These are phyloP conservation scores for Actinia equina DNA, from an alignment of 64 coral and sea anemone species.

Conservation along the genomic window DNA sequence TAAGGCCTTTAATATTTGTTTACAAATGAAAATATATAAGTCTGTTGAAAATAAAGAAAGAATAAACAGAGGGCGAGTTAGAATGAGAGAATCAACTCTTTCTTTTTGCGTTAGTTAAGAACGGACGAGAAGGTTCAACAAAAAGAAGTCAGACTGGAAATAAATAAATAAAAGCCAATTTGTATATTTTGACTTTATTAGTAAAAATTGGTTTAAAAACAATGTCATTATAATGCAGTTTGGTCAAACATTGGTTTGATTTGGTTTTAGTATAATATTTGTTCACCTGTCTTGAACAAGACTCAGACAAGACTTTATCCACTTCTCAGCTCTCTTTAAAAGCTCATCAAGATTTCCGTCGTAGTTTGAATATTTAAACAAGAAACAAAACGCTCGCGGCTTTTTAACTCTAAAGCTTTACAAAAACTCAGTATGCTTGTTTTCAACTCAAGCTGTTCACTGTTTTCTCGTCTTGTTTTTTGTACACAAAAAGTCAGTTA, in stretches of 20 bases:
- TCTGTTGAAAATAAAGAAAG: too few relatives aligned
- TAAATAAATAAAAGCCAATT: too few relatives aligned
- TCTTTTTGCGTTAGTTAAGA: too few relatives aligned
- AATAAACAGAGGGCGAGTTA: too few relatives aligned
- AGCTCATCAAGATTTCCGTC: neutral
- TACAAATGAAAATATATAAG: too few relatives aligned
- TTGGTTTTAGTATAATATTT: neutral
- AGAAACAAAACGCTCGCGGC: neutral
- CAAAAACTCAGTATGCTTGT: neutral
- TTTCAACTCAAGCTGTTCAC: neutral
- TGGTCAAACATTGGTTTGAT: too few relatives aligned
- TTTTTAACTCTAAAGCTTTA: neutral
- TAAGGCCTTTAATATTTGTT: too few relatives aligned
- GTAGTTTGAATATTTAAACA: neutral
- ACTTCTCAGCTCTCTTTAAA: neutral
- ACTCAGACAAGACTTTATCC: neutral
- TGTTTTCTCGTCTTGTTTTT: too few relatives aligned
- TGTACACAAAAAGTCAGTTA: too few relatives aligned
- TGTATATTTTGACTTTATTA: neutral
- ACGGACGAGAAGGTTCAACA: too few relatives aligned
- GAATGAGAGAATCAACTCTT: too few relatives aligned
- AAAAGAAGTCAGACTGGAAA: too few relatives aligned
- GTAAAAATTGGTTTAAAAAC: neutral
- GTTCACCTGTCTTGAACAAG: neutral
- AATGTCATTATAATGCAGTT: neutral